Evolutionary conservation across 2,797 vertebrate genomes (phyloP), one percentile per base, ranked within the genome.

Genomic region (Eutrigla gurnardus): DNA sequence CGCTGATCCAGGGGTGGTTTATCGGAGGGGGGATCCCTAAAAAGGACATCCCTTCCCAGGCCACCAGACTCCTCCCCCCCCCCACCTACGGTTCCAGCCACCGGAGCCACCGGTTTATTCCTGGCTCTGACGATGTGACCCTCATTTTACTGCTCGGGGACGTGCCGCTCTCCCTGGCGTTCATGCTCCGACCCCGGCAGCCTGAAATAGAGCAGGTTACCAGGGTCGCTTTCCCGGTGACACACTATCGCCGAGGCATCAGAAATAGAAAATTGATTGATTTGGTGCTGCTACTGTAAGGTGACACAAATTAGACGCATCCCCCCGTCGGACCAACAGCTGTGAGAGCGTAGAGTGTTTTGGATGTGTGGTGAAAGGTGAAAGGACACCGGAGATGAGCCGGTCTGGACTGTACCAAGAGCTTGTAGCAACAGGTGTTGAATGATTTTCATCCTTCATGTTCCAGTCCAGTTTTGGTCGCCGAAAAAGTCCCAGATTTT

Each of bases 31-130:
- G 86, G 84, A 61, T 73, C 93, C 94, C 91, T 93, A 93, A 90
- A 55, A 94, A 92, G 93, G 94, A 86, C 86, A 91, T 88, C 84
- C 92, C 86, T 86, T 73, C 82, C 90, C 81, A 71, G 73, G 75
- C 52, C 65, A 4, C 9, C 6, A 0, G 46, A 42, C 60, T 40
- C 68, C 37, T 6, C 67, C 64, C 32, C 45, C 36, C 53, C 62
- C 55, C 60, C 42, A 52, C 76, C 39, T 54, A 47, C 3, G 7
- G 63, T 60, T 68, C 62, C 62, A 73, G 78, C 57, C 78, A 78
- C 62, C 54, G 1, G 70, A 82, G 49, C 74, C 33, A 1, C 50
- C 0, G 70, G 84, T 89, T 25, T 94, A 94, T 94, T 94, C 88
- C 89, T 86, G 88, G 85, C 73, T 65, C 67, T 64, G 39, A 54